phyloP scores from a whole-genome alignment of 2,888 invertebrate species.

The Cylindroiulus punctatus region DNA sequence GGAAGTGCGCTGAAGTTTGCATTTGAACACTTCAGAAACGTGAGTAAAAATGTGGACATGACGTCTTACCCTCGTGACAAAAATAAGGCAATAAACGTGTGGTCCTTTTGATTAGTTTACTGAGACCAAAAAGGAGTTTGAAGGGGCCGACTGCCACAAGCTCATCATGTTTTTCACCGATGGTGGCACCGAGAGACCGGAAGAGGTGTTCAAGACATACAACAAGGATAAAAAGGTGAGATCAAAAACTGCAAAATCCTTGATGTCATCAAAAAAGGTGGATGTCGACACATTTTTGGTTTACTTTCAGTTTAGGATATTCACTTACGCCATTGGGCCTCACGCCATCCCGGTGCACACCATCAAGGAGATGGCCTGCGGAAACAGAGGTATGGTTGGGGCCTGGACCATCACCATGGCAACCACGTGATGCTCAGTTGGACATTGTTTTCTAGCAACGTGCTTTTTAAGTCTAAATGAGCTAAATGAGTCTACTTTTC shows the following conservation, averaged over 20 bases:
- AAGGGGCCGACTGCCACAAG: slow-evolving; percentile 69
- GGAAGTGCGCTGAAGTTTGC: slow-evolving; percentile 67
- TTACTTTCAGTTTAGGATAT: slow-evolving; percentile 59
- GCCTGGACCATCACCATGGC: too few species aligned
- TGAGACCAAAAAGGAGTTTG: too few species aligned
- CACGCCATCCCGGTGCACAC: slow-evolving; percentile 67
- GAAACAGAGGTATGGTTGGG: slow-evolving; percentile 64
- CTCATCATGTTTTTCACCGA: slow-evolving; percentile 71
- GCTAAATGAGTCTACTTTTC: too few species aligned
- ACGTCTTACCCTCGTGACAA: too few species aligned
- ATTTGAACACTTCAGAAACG: slow-evolving; percentile 66
- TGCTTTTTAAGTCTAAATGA: too few species aligned
- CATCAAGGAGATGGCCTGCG: slow-evolving; percentile 68
- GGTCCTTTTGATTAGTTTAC: too few species aligned
- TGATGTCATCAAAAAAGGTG: too few species aligned
- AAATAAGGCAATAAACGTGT: too few species aligned
- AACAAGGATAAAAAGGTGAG: slow-evolving; percentile 60
- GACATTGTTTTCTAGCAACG: too few species aligned
- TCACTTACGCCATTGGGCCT: slow-evolving; percentile 69
- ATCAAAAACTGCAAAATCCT: too few species aligned
- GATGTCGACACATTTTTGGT: too few species aligned
- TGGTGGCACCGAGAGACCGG: slow-evolving; percentile 70
- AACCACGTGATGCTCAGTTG: too few species aligned
- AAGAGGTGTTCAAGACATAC: slow-evolving; percentile 66
- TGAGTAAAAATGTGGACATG: slow-evolving; percentile 60